Evolutionary conservation across 2,888 invertebrate genomes (phyloP), one percentile per base, ranked within the genome.

Genomic region (Coenonympha arcania): DNA sequence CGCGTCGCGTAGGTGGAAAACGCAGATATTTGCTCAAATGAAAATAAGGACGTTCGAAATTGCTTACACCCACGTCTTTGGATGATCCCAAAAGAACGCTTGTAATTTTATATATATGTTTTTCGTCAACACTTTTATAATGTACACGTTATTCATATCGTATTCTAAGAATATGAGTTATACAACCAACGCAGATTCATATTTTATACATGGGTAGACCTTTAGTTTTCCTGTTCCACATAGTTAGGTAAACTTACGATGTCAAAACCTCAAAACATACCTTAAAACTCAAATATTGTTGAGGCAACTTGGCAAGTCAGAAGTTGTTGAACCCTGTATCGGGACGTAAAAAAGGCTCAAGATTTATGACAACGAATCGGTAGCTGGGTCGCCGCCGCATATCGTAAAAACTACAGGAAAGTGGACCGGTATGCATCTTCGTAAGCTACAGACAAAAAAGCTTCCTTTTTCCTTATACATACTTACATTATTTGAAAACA

Each of bases 251-350:
- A 19, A 9, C 19, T 4, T 15, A 0, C 6, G 15, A n/a, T 16
- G 2, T 13, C 28, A 13, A 13, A n/a, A n/a, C n/a, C n/a, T n/a
- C n/a, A n/a, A 13, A 9, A 8, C 16, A 3, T 33, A 31, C 6
- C 13, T 15, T 9, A 15, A 15, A 6, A 34, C 24, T 4, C 16
- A 6, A 24, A 11, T n/a, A 20, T 18, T n/a, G n/a, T 16, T 16
- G 9, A 24, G 26, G 62, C 61, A 65, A 61, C 56, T 61, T 64
- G 26, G 62, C 61, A 65, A 61, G 56, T 61, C 64, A 68, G 30
- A 22, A 69, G 73, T 71, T 74, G 68, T 71, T 75, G 69, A 73
- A 73, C 73, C 69, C 65, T 50, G 13, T 28, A 36, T 37, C 26
- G 26, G 19, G 18, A 45, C 24, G 33, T 13, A 30, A 46, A 37